Evolutionary conservation across 23 tunicate genomes (phyloP), one percentile per base, ranked within the genome.

Genomic region (Trididemnum clinides): DNA sequence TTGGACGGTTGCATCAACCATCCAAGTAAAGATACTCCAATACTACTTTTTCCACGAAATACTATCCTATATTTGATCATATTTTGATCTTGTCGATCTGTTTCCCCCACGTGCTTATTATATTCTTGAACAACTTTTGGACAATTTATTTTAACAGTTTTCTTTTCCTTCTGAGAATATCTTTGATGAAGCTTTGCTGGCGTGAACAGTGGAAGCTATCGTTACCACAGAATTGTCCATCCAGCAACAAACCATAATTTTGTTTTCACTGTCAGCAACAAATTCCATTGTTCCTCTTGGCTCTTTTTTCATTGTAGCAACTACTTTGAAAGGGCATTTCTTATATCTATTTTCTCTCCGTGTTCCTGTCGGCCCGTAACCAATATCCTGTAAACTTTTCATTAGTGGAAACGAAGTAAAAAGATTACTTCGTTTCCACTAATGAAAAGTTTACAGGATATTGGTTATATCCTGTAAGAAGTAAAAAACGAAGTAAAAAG

Each of bases 221-320:
- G 75, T 66, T 31, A 66, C 37, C 75, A 66, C 75, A 28, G 75
- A 66, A 66, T 66, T 66, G 37, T 66, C 75, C 75, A 66, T 66
- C n/a, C 75, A 66, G 36, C 37, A 20, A 31, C 75, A 66, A 66
- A 31, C 36, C 36, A 66, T n/a, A 29, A 66, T 66, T 29, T 66
- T 66, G 75, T 66, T 66, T 66, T 66, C 37, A 28, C 37, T 31
- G 37, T 66, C 75, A 4, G 75, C 37, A 66, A 66, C 75, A 31
- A 66, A 66, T 5, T 66, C 37, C 6, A 31, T 66, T 66, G 36
- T 32, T 66, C 37, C 75, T 66, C 75, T 66, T 66, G 75, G 36
- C 22, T 66, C 22, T 31, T 66, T 66, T 32, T 66, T 66, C 75
- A 66, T 66, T 66, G 37, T 6, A 66, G 75, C 37, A 28, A 66